These are phyloP conservation scores for Brachypodius melanocephalos DNA, from an alignment of 2,113 vertebrate genomes.

Conservation along the genomic window DNA sequence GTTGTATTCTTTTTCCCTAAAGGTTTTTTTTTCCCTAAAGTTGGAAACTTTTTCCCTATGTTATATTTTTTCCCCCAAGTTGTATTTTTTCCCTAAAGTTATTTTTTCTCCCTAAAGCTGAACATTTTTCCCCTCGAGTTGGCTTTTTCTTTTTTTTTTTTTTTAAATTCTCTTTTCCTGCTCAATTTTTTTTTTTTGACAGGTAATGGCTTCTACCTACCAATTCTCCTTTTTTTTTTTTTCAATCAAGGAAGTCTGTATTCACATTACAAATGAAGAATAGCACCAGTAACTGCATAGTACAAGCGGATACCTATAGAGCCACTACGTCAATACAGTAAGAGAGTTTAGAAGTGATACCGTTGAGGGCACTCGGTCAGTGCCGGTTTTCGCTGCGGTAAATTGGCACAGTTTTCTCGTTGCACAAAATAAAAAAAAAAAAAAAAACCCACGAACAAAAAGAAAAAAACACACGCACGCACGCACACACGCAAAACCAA, in stretches of 20 bases:
- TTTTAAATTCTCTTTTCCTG: not conserved
- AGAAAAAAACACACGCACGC: not conserved
- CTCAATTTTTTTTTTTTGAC: not conserved
- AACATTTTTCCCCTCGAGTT: accelerated
- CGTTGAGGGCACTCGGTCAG: conserved; percentile 56
- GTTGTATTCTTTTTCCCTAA: not conserved
- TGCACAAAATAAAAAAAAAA: not conserved
- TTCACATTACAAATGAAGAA: conserved; percentile 93
- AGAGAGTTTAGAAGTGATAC: conserved; percentile 74
- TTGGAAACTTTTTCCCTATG: not conserved
- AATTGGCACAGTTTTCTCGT: conserved; percentile 69
- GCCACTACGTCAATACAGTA: conserved; percentile 81
- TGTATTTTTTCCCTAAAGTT: not conserved
- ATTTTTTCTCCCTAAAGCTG: not conserved
- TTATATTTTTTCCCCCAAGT: not conserved
- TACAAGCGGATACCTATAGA: conserved; percentile 80
- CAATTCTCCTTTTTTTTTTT: conserved; percentile 69
- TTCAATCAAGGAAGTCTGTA: conserved; percentile 78
- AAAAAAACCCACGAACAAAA: not conserved
- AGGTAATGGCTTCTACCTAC: conserved; percentile 74
- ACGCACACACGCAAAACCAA: not conserved
- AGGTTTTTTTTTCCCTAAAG: not conserved
- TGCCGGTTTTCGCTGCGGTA: conserved; percentile 61
- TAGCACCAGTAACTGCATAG: conserved; percentile 93
- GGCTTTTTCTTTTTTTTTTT: not conserved